A percentile compares a stretch with the other conserved stretches of the same genome.
phyloP scores from a whole-genome alignment of 1,140 invertebrate species.

The Cyclina sinensis region DNA sequence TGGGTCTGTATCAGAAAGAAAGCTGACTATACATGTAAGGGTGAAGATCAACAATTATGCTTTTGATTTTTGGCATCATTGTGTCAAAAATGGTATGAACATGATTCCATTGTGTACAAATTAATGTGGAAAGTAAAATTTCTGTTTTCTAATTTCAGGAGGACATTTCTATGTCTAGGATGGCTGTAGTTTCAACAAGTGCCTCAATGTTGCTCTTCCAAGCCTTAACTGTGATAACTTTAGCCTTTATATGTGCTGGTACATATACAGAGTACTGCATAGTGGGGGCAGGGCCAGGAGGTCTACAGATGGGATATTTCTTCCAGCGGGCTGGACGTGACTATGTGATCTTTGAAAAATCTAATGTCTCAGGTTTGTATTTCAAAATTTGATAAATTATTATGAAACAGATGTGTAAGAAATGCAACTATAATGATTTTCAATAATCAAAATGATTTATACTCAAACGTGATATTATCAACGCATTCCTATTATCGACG shows the following conservation, averaged over 20 bases:
- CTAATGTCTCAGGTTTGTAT: slow-evolving; percentile 87
- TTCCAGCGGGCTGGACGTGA: slow-evolving; percentile 83
- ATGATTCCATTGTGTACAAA: neutral
- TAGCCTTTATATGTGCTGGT: neutral
- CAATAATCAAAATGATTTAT: too few species aligned
- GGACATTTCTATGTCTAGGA: slow-evolving; percentile 2
- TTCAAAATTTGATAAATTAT: too few species aligned
- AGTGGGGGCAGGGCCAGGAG: slow-evolving; percentile 87
- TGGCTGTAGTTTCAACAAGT: slow-evolving; percentile 48
- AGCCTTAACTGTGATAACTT: slow-evolving; percentile 55
- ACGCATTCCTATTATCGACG: too few species aligned
- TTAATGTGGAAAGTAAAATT: neutral
- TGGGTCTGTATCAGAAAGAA: neutral
- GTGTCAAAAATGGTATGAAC: neutral
- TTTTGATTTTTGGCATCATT: neutral
- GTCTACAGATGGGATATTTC: slow-evolving; percentile 87
- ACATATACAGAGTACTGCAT: slow-evolving; percentile 86
- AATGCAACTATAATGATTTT: too few species aligned
- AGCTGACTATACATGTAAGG: neutral
- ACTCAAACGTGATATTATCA: too few species aligned
- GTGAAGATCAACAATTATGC: neutral
- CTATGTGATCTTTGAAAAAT: slow-evolving; percentile 87
- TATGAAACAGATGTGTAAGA: too few species aligned
- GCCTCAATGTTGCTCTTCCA: slow-evolving; percentile 45
- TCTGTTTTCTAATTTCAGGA: slow-evolving; percentile 2